Evolutionary conservation across 2,888 invertebrate genomes (phyloP), one percentile per base, ranked within the genome.

Genomic region (Marasmarcha lunaedactyla): DNA sequence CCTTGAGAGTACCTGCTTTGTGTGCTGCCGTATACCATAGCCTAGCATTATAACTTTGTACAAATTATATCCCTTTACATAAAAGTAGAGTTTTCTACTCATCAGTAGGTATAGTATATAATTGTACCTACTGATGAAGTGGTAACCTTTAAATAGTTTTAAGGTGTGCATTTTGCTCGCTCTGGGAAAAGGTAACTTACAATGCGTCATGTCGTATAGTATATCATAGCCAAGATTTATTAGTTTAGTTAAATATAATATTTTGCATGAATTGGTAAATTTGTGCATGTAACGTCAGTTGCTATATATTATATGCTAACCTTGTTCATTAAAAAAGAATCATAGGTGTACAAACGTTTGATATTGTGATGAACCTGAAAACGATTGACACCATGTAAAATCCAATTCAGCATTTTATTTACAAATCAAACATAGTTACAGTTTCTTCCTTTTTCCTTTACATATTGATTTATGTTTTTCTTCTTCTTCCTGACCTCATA

Each of bases 401-500:
- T 9, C 7, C 58, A 62, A 53, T 44, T 47, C 43, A 6, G 26
- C 10, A 27, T 30, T 26, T 43, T 15, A 25, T 25, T 25, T 6
- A 25, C 25, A 25, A 25, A 6, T n/a, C n/a, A n/a, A n/a, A n/a
- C n/a, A n/a, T n/a, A n/a, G n/a, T n/a, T n/a, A n/a, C n/a, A n/a
- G 69, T 69, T 45, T 56, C 42, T 60, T 60, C 54, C 37, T 47
- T 62, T 67, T 52, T 55, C 45, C 55, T 54, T 68, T 57, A 49
- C 59, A 38, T 57, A 65, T 62, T 54, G 52, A n/a, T 59, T 59
- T 57, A 55, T 60, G 49, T 46, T 52, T 63, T 44, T 48, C 57
- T 60, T 59, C 56, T 45, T 57, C 55, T 54, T 38, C 54, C 55
- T 60, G 76, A 77, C 77, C 72, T 77, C 73, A 72, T 77, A 78